Percentiles rank a stretch among this genome's conserved stretches.
phyloP scores from a whole-genome alignment of 2,888 invertebrate genomes.

The Chaitophorus viminalis region DNA sequence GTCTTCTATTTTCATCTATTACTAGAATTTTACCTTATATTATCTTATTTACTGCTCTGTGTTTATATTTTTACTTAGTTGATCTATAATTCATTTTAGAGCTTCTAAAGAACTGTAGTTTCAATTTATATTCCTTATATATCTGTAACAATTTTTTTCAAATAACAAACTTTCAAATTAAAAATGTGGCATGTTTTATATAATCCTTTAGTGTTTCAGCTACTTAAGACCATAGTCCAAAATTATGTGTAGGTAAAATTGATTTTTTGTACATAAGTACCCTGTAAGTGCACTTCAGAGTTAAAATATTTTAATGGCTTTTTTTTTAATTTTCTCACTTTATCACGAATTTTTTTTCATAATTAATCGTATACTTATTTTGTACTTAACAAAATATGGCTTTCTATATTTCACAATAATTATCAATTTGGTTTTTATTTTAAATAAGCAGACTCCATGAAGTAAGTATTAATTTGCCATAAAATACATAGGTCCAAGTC shows the following conservation, averaged over 20 bases:
- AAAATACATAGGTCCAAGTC: constrained; percentile 1
- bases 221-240: constrained; percentile 57
- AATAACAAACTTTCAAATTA: constrained; percentile 15
- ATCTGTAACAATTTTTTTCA: constrained; percentile 11
- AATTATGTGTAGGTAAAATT: constrained; percentile 19
- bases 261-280: constrained; percentile 38
- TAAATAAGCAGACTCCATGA: constrained; percentile 11
- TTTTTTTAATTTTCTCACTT: constrained; percentile 36
- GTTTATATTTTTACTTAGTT: constrained; percentile 58
- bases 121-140: constrained; percentile 25
- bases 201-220: constrained; percentile 47
- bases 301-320: constrained; percentile 33
- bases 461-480: constrained; percentile 44
- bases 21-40: constrained; percentile 55
- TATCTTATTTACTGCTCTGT: constrained; percentile 52
- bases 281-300: constrained; percentile 53
- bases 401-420: constrained; percentile 32
- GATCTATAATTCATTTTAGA: constrained; percentile 55
- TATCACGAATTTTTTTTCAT: constrained; percentile 32
- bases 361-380: constrained; percentile 24
- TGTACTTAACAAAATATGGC: constrained; percentile 17
- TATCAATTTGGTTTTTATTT: constrained; percentile 15
- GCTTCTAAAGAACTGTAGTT: constrained; percentile 56
- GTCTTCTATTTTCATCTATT: constrained; percentile 54
- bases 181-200: constrained; percentile 46